Evolutionary conservation across 2,797 vertebrate genomes (phyloP), one percentile per base, ranked within the genome.

Genomic region (Pangasius sanitwongsei): DNA sequence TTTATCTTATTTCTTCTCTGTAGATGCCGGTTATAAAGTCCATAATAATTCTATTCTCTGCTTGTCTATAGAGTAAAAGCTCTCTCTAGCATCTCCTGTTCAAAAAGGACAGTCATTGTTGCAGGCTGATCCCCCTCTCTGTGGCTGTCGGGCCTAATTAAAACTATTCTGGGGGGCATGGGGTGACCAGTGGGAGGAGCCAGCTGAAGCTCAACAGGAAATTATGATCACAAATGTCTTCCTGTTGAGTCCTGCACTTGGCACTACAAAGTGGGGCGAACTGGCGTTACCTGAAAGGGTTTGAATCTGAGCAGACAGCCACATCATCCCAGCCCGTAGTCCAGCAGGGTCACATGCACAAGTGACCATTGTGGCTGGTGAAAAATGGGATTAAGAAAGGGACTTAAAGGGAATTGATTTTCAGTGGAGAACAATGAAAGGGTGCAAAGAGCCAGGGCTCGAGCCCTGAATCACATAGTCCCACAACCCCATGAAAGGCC

Each of bases 381-480:
- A 97, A 98, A 98, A 97, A 98, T 96, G 95, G 97, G 98, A 99
- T 99, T 99, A 99, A 98, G 98, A 97, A 96, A 97, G 96, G 97
- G 97, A 98, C 98, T 99, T 99, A 97, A 97, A 98, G 98, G 97
- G 97, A 98, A 98, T 98, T 98, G 98, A 98, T 99, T 99, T 99
- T 99, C 97, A 97, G 97, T 96, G 97, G 98, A 97, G 97, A 98
- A 98, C 97, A 99, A 99, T 99, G 96, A 97, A 93, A 95, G 94
- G 92, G 94, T 88, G 90, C 94, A 94, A 94, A 95, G 97, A 96
- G 96, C 94, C 94, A 97, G 96, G 97, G 97, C 97, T 97, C 95
- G 94, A 96, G 95, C 92, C 95, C 97, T 98, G 97, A 98, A 97
- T 98, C 97, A 97, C 97, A 97, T 97, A 97, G 97, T 96, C 96